Conservation (phyloP, 2,888 invertebrate species). For the Apamea sordens region DNA sequence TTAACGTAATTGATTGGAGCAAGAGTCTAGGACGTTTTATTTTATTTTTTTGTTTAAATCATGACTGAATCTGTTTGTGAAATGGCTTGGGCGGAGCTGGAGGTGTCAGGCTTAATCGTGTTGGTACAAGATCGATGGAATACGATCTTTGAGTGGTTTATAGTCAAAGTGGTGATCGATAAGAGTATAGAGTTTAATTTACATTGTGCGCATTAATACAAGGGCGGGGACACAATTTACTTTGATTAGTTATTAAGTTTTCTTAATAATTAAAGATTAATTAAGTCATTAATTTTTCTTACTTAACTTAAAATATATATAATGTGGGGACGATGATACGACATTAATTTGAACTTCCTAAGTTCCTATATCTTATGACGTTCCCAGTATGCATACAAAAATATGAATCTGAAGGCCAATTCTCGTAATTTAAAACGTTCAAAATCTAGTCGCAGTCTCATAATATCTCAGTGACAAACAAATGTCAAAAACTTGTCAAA, state of each 20-base stretch:
- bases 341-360: neutral
- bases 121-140: slow-evolving; percentile 35
- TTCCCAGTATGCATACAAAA: neutral
- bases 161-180: neutral
- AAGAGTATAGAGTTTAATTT: neutral
- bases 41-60: slow-evolving; percentile 47
- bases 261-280: neutral
- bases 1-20: slow-evolving; percentile 68
- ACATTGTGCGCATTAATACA: neutral
- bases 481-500: too few species aligned
- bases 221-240: neutral
- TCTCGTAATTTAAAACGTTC: too few species aligned
- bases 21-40: slow-evolving; percentile 56
- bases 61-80: slow-evolving; percentile 29
- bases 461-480: too few species aligned
- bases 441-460: too few species aligned
- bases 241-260: neutral
- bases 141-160: slow-evolving; percentile 23
- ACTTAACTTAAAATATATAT: neutral
- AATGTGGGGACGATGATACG: neutral
- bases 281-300: too few species aligned
- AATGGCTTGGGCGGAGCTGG: slow-evolving; percentile 36
- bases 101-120: slow-evolving; percentile 37
- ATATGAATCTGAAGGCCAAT: neutral
- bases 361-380: too few species aligned